Percentiles rank a stretch among this genome's conserved stretches.
Evolutionary conservation across 2,888 invertebrate species (phyloP).

Genomic region (Thymelicus lineola): DNA sequence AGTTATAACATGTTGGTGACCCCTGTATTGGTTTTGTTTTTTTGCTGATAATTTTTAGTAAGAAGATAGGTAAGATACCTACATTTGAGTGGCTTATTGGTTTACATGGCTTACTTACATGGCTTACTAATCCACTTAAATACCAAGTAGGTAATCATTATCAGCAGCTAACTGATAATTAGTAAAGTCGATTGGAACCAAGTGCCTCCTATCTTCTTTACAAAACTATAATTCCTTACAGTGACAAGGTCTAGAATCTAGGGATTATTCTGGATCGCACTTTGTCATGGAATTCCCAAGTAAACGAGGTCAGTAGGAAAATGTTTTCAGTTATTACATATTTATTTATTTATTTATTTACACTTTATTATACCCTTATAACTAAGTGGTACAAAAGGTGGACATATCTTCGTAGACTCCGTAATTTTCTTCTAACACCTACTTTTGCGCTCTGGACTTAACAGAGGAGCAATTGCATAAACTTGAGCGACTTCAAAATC

Average conservation of each 20-base stretch:
- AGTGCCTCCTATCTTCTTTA: not conserved
- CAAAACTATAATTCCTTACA: not conserved
- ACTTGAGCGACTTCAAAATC: not conserved
- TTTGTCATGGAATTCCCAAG: slow-evolving; percentile 3
- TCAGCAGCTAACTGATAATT: slow-evolving; percentile 1
- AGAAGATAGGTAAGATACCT: no score
- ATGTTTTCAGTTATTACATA: no score
- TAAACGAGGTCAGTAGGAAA: slow-evolving; percentile 11
- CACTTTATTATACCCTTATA: no score
- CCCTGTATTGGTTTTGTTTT: no score
- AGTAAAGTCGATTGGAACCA: not conserved
- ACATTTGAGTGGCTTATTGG: no score
- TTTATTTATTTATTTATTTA: no score
- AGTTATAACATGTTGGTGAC: no score
- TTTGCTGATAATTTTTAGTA: no score
- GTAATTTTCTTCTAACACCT: not conserved
- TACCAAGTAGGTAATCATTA: slow-evolving; percentile 6
- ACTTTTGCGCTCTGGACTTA: not conserved
- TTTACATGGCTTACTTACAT: no score
- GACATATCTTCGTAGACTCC: not conserved
- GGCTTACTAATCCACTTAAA: slow-evolving; percentile 15
- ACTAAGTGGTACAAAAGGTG: no score
- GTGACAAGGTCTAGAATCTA: slow-evolving; percentile 2
- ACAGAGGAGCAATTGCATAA: not conserved
- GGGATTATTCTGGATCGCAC: not conserved